Base-by-base conservation (phyloP, 2,797 vertebrate species). In the Liasis olivaceus region DNA sequence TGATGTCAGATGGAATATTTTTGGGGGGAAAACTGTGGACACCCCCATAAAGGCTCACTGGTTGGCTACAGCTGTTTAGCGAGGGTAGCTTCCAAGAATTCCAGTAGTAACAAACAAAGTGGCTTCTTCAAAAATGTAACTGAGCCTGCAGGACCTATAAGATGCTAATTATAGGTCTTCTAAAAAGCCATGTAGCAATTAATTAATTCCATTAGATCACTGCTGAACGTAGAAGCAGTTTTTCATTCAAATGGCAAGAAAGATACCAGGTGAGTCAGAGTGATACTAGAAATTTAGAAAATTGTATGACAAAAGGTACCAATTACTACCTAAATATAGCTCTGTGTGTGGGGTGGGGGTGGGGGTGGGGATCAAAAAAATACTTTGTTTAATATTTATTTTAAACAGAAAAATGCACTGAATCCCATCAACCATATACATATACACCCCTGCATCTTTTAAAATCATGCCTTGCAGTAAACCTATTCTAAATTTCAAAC, bases 41-140 rank as follows among this genome's bases (percentile, higher is more conserved):
- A 1, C 2, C 1, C 47, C 88, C 42, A 81, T 42, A 36, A 28
- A 0, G 58, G 22, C 24, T 8, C 69, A 84, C 58, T 26, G 11
- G 3, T 5, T 22, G 69, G 47, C 62, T 66, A 81, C 90, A 89
- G 58, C 51, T 86, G 22, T 93, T 95, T 92, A 89, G 47, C 26
- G 51, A 94, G 95, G 87, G 36, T 69, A 90, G 93, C 91, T 87
- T 58, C 88, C 20, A 59, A 0, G 95, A 93, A 89, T 96, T 96
- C 94, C 94, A 95, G 94, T 94, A 64, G 22, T 62, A 90, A 42
- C 89, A 62, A 87, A 92, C 47, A 11, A 93, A 94, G n/a, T 42
- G 60, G 89, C 85, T 95, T 93, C 94, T 94, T 95, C 81, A 95
- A 91, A 96, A 96, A 95, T 36, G 88, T 93, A 96, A 97, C 95